Conservation (phyloP, 2,888 invertebrate genomes). For the Pristionchus arcanus region DNA sequence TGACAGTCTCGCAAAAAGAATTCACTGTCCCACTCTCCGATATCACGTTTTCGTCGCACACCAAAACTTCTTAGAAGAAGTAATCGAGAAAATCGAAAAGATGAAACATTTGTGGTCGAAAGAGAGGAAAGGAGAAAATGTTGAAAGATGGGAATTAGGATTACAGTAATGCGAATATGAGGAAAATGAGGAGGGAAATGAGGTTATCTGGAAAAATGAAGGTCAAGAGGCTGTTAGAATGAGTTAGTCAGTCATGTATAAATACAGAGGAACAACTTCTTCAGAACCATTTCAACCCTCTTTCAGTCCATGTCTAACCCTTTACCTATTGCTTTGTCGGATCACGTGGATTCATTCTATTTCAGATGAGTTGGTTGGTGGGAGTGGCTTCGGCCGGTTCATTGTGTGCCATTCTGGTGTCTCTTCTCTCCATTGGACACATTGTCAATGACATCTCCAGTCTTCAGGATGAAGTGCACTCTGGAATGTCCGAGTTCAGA, state of each 20-base stretch:
- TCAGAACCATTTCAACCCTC: background rate
- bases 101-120: background rate
- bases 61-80: conserved; percentile 26
- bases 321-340: background rate
- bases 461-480: conserved; percentile 65
- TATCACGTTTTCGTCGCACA: background rate
- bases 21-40: background rate
- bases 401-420: conserved; percentile 64
- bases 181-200: background rate
- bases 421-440: conserved; percentile 64
- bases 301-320: no score
- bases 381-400: conserved; percentile 66
- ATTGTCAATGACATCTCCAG: conserved; percentile 69
- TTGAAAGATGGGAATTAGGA: conserved; percentile 20
- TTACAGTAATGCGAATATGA: conserved; percentile 31
- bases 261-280: background rate
- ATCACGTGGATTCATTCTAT: background rate
- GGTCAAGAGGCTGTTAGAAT: conserved; percentile 37
- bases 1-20: background rate
- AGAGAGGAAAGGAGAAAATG: background rate
- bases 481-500: conserved; percentile 64
- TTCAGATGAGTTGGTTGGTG: conserved; percentile 56
- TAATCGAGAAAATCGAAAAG: conserved; percentile 36
- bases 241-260: conserved; percentile 33
- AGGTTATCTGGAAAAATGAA: conserved; percentile 29